Evolutionary conservation across 2,888 invertebrate genomes (phyloP).

Genomic region (Brachyopa scutellaris): DNA sequence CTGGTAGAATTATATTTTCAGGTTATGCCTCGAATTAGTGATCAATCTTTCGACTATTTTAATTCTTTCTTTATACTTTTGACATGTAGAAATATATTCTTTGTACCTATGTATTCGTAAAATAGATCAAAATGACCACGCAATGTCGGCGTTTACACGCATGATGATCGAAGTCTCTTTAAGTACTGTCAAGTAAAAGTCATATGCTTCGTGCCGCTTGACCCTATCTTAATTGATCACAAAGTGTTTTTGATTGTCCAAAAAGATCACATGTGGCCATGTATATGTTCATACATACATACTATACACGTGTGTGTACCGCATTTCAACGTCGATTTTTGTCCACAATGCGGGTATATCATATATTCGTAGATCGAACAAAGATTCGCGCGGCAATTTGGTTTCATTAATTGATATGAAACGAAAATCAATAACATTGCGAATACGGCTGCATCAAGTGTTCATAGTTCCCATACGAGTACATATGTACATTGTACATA

Average conservation of each 20-base stretch:
- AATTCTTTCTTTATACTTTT: too few species aligned
- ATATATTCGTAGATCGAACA: neutral
- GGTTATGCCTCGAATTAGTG: too few species aligned
- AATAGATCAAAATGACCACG: conserved; percentile 10
- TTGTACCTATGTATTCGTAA: neutral
- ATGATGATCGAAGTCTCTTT: conserved; percentile 9
- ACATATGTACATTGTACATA: neutral
- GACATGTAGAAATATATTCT: too few species aligned
- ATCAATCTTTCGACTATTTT: too few species aligned
- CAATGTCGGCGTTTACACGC: neutral
- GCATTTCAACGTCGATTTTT: neutral
- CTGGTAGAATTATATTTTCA: too few species aligned
- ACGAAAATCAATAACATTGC: conserved; percentile 19
- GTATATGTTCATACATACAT: too few species aligned
- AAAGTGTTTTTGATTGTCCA: neutral
- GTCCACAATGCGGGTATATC: neutral
- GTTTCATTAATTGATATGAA: conserved; percentile 8
- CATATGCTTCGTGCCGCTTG: conserved; percentile 9
- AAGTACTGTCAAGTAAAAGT: neutral
- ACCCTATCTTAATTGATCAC: conserved; percentile 1
- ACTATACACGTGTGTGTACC: too few species aligned
- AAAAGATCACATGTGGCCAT: neutral
- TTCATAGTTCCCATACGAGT: neutral
- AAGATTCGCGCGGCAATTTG: conserved; percentile 5
- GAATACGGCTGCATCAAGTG: neutral